Evolutionary conservation across 2,113 vertebrate species (phyloP), one percentile per base, ranked within the genome.

Genomic region (Engraulis encrasicolus): DNA sequence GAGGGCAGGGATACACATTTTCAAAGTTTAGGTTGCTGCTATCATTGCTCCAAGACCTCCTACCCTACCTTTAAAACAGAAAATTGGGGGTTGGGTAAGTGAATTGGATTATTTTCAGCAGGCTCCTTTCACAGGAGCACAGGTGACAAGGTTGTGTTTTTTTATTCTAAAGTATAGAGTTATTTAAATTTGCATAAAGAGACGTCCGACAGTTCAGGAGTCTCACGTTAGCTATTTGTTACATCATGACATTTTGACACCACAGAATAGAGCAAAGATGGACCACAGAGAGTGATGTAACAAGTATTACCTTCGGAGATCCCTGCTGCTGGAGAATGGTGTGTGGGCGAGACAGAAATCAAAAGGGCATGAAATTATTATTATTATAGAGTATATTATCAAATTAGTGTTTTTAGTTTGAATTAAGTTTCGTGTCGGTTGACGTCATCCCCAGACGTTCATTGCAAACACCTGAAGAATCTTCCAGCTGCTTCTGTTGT

Each of bases 381-480:
- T 74, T 74, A 34, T 74, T 36, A 74, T 74, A 34, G 66, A 74
- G 18, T 74, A 74, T 74, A 34, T 74, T 74, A 66, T 66, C 2
- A 15, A n/a, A 12, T 74, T 74, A 74, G 4, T 34, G 31, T 34
- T 74, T 74, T 74, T 18, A 34, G 27, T 74, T 15, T 74, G 66
- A 14, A 4, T 74, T 74, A 11, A 74, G 66, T 74, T 74, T 34
- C 31, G 66, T 34, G 66, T 66, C 23, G 27, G 58, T 31, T 31
- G n/a, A 74, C 27, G 66, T 36, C 27, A 36, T 74, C 27, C 31
- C 27, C 66, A 36, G 27, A 74, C 31, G 66, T 74, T 34, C 66
- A 74, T 74, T 74, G 18, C 15, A 74, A 74, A 12, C 66, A 34
- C 66, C 66, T 12, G 31, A 74, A 27, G 66, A 74, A 74, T 74